Evolutionary conservation across 2,888 invertebrate genomes (phyloP), one percentile per base, ranked within the genome.

Genomic region (Gortyna flavago): DNA sequence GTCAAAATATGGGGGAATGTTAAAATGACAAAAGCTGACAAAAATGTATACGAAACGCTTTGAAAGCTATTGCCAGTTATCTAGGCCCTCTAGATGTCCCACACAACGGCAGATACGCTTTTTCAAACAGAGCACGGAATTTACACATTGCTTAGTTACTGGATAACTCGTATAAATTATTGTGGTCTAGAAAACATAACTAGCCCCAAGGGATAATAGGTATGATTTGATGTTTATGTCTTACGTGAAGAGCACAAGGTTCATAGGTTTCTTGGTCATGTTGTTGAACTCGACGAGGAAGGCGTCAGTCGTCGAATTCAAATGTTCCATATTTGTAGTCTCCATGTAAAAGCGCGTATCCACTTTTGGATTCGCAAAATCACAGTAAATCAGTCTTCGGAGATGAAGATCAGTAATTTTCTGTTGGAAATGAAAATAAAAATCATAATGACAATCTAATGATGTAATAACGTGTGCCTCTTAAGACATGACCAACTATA

Each of bases 191-290:
- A 35, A 57, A 69, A 35, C 18, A 48, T 21, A 32, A 48, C 11
- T 13, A 57, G n/a, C n/a, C 35, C 3, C 9, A 6, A 51, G 0
- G 32, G 6, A 51, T 25, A 35, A 35, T 9, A n/a, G 35, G 21
- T 38, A 38, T n/a, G n/a, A 13, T 38, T 57, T 8, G 18, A 21
- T 38, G 1, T 57, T 4, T 18, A n/a, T 25, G 18, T 38, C 77
- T 88, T 93, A 98, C 98, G 98, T 98, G 94, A 99, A 99, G 57
- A 99, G 96, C 5, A 99, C 99, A 75, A 99, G 97, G 94, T 99
- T 98, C 99, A 99, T 99, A 0, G 99, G 99, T 91, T 99, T 99
- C 94, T 99, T 99, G 18, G 98, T 98, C 98, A 99, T 99, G 86
- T 99, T 98, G 93, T 99, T 99, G 92, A 98, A 99, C 92, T 99